Conservation (phyloP, 2,888 invertebrate genomes). For the Celastrina argiolus region DNA sequence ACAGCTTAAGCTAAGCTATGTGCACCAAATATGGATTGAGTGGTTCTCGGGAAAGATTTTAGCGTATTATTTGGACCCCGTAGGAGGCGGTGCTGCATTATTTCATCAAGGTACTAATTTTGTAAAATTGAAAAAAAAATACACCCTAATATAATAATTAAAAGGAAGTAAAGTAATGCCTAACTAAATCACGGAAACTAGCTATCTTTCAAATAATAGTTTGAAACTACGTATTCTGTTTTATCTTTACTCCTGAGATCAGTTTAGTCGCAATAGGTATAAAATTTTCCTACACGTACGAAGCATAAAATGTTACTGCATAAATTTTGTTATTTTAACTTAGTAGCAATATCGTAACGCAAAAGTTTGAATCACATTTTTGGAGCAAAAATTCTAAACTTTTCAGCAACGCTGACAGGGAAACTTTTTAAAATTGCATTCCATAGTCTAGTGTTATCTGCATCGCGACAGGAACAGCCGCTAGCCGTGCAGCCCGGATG, state of each 20-base stretch:
- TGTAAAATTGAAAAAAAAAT: too few relatives aligned
- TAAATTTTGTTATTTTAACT: background rate
- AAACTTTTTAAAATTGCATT: slow-evolving; percentile 14
- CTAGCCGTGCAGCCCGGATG: background rate
- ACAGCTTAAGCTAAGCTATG: too few relatives aligned
- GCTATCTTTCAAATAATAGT: background rate
- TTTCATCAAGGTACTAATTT: too few relatives aligned
- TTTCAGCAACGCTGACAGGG: background rate
- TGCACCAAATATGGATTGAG: too few relatives aligned
- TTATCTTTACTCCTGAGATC: background rate
- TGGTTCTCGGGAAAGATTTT: too few relatives aligned
- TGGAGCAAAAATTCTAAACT: background rate
- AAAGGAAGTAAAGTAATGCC: background rate
- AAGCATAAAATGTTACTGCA: background rate
- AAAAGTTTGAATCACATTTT: background rate
- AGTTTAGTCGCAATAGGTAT: background rate
- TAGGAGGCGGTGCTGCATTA: too few relatives aligned
- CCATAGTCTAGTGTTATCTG: slow-evolving; percentile 13
- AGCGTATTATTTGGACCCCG: too few relatives aligned
- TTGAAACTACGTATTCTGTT: background rate
- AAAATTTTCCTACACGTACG: background rate
- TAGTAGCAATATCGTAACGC: background rate
- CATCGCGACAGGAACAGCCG: slow-evolving; percentile 6
- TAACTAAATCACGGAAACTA: background rate
- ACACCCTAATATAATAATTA: too few relatives aligned